Evolutionary conservation across 2,113 vertebrate genomes (phyloP).

Genomic region (Pandion haliaetus): DNA sequence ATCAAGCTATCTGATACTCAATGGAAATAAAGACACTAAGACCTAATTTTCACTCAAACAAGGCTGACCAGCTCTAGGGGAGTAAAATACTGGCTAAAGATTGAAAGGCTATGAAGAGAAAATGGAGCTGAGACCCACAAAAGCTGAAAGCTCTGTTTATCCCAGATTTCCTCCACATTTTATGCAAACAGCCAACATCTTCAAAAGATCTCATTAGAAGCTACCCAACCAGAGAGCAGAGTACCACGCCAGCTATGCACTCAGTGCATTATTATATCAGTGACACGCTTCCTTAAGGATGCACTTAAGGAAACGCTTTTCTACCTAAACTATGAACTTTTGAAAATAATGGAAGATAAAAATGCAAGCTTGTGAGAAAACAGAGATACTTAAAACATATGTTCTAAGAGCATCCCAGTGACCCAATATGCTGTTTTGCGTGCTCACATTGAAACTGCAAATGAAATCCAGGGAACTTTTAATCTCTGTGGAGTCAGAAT

Average conservation of each 20-base stretch:
- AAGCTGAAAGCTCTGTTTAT: neutral
- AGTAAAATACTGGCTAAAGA: neutral
- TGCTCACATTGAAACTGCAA: neutral
- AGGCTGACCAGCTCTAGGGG: neutral
- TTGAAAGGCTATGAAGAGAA: neutral
- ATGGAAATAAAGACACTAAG: neutral
- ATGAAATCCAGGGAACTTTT: neutral
- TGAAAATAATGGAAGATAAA: neutral
- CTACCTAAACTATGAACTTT: neutral
- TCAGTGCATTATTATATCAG: neutral
- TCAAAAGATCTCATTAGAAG: neutral
- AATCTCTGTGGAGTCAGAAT: neutral
- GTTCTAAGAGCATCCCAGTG: neutral
- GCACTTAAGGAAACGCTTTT: neutral
- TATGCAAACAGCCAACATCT: neutral
- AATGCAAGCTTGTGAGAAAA: neutral
- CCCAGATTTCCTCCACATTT: neutral
- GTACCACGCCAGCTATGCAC: neutral
- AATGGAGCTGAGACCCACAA: neutral
- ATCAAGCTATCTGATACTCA: neutral
- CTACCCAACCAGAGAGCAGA: neutral
- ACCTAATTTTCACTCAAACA: neutral
- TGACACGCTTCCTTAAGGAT: neutral
- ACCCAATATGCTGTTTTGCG: neutral
- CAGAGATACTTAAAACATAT: neutral